These are phyloP conservation scores for Apeltes quadracus DNA, from an alignment of 2,113 vertebrate genomes.

Conservation along the genomic window DNA sequence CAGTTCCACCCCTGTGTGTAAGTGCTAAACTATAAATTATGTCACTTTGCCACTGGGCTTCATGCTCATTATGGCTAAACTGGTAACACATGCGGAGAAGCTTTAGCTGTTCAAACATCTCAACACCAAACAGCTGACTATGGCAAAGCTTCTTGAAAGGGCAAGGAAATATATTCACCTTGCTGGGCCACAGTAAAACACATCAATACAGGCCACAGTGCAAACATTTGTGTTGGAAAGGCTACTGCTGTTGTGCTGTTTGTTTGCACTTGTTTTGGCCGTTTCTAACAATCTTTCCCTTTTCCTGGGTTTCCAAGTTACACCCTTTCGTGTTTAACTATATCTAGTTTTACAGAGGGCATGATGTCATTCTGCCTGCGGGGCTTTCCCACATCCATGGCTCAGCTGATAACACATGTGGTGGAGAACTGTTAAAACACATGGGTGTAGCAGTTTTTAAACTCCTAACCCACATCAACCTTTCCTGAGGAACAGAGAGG, in stretches of 20 bases:
- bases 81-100: conserved; percentile 45
- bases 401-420: conserved; percentile 79
- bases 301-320: conserved; percentile 62
- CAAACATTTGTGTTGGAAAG: conserved; percentile 18
- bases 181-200: conserved; percentile 1
- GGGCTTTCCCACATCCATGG: conserved; percentile 76
- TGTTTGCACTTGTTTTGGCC: conserved; percentile 51
- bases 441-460: conserved; percentile 67
- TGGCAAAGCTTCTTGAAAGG: conserved; percentile 33
- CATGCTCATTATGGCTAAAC: conserved; percentile 44
- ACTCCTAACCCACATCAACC: conserved; percentile 68
- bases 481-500: conserved; percentile 60
- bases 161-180: conserved; percentile 27
- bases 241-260: conserved; percentile 22
- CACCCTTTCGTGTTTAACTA: conserved; percentile 67
- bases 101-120: conserved; percentile 41
- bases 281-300: conserved; percentile 53
- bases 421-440: conserved; percentile 67
- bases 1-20: conserved; percentile 45
- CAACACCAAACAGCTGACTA: conserved; percentile 43
- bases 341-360: conserved; percentile 59
- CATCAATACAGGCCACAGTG: conserved; percentile 26
- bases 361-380: conserved; percentile 72
- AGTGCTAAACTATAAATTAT: conserved; percentile 44
- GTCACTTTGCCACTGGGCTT: conserved; percentile 44